These are phyloP conservation scores for Trachelus tabidus DNA, from an alignment of 2,888 invertebrate species.

Conservation along the genomic window DNA sequence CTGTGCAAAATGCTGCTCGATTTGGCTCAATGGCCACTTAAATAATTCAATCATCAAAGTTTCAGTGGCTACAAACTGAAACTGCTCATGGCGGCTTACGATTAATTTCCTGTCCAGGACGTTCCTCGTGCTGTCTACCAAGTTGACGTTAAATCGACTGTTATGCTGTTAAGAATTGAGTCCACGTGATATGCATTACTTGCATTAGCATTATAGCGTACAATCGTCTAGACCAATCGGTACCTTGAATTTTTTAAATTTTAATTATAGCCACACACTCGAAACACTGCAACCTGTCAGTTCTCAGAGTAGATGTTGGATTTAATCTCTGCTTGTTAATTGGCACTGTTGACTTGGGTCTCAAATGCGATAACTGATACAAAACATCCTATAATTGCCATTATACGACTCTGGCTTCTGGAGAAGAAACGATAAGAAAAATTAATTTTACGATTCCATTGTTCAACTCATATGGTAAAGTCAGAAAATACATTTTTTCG, in stretches of 20 bases:
- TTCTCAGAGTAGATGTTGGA: neutral
- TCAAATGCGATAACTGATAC: neutral
- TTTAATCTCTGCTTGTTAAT: neutral
- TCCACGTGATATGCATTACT: neutral
- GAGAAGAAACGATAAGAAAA: neutral
- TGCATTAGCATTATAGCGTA: neutral
- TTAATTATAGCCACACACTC: neutral
- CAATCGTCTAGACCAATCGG: neutral
- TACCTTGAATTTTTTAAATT: neutral
- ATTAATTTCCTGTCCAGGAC: conserved; percentile 19
- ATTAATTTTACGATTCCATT: neutral
- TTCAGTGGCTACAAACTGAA: conserved; percentile 28
- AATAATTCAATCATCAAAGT: conserved; percentile 29
- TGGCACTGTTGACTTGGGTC: neutral
- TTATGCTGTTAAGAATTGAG: neutral
- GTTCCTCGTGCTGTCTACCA: neutral
- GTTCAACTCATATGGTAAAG: neutral
- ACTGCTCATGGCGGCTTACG: conserved; percentile 24
- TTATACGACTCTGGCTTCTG: neutral
- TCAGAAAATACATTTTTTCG: neutral
- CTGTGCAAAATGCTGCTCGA: neutral
- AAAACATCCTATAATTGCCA: neutral
- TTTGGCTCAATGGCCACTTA: conserved; percentile 26
- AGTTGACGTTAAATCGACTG: neutral
- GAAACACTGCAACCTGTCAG: neutral